Base-by-base conservation (phyloP, 2,113 vertebrate species). In the Pluvialis apricaria region DNA sequence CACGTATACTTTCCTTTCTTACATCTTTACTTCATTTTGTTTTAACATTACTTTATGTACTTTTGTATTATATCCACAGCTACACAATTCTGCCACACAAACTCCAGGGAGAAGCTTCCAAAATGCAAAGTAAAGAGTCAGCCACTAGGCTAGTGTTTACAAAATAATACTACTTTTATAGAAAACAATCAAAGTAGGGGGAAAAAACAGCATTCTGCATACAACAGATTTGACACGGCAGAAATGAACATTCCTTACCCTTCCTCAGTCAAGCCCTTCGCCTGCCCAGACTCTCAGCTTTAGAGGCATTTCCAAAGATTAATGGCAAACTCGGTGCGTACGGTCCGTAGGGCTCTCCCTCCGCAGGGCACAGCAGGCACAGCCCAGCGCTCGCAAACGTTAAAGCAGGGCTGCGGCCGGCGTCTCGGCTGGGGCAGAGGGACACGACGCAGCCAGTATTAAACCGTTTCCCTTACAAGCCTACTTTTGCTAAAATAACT, bases 291-390 rank as follows among this genome's bases (percentile, higher is more conserved):
- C 40, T 51, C 51, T 51, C 31, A 40, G 49, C 7, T 0, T 36
- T 3, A 22, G 51, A 85, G 49, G 40, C 34, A 70, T 64, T 91
- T 66, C 69, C 86, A 81, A n/a, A 40, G 25, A 64, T 14, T 8
- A 76, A 52, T 5, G 61, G 87, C 72, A 84, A 95, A 47, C 11
- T 6, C 4, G 4, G 38, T 10, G 86, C 66, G 58, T 8, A 13
- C 13, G 54, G 76, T 34, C 10, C 2, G 0, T 22, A 32, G 12
- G 72, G 51, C 19, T 52, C 40, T 21, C 38, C 51, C 62, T 70
- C n/a, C 2, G 1, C 5, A 2, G 49, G 54, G 40, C 76, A 60
- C 55, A 55, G 1, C 24, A 54, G 5, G 15, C 3, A 1, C 2
- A 29, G 45, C 4, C 19, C 82, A 40, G 44, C 26, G 60, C 51